Evolutionary conservation across 2,113 vertebrate genomes (phyloP), one percentile per base, ranked within the genome.

Genomic region (Scopus umbretta): DNA sequence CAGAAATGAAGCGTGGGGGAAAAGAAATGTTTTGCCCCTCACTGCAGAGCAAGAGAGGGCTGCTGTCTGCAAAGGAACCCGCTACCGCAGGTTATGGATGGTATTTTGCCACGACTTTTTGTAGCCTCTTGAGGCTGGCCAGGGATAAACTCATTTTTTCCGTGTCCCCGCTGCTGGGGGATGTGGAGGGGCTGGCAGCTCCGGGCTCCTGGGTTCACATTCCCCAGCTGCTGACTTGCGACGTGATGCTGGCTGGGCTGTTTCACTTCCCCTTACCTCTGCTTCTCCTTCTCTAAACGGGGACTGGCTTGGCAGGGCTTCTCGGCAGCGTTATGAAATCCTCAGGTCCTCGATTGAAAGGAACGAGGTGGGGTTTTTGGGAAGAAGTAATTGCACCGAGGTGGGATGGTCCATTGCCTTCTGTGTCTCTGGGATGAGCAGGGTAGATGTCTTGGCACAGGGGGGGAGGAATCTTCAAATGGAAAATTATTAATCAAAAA

Each of bases 121-220:
- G 30, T 6, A 53, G 22, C 56, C 11, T 32, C 1, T 2, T 18
- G 34, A 22, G 50, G 23, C 13, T 74, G 36, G 8, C 13, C 6
- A 8, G n/a, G 55, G 52, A 36, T 62, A 32, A 62, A 66, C 16
- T 59, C 16, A 29, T 30, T 36, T 67, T 36, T 50, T 11, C 47
- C 42, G 16, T 1, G 0, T 29, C 11, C 36, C 32, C 0, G 2
- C 9, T 58, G 49, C 16, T 2, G 6, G 36, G 73, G 11, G 16
- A 5, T 1, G 1, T 13, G 20, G 4, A 16, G 4, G 23, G 8
- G 15, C 59, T 40, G 65, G 16, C 16, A 62, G 40, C 19, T 27
- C 26, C 2, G 5, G 19, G 29, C n/a, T 81, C 22, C 23, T 11
- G 65, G 8, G 22, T 67, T 71, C 42, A 42, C 42, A 42, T 87